A percentile compares a stretch with the other conserved stretches of the same genome.
These are phyloP conservation scores for Apodemus agrarius DNA, from an alignment of 2,797 vertebrate species.

Conservation along the genomic window DNA sequence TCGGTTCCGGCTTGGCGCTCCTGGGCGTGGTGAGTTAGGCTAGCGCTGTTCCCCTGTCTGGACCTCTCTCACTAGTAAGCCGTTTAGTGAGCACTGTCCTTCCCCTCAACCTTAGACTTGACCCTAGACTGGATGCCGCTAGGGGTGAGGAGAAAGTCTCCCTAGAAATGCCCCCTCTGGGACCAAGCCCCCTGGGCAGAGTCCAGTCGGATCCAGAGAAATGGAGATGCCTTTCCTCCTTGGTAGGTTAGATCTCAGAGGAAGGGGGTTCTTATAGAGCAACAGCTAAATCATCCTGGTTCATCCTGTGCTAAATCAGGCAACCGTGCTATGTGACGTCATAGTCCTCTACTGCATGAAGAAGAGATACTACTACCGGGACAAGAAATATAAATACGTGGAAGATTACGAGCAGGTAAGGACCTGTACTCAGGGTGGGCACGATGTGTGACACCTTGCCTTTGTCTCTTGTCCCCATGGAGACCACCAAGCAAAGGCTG, in stretches of 20 bases:
- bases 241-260: neutral
- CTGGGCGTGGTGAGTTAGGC: constrained; percentile 93
- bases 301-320: constrained; percentile 82
- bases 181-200: accelerated
- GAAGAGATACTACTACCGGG: constrained; percentile 89
- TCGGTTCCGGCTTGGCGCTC: constrained; percentile 93
- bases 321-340: constrained; percentile 90
- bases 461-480: neutral
- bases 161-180: neutral
- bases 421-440: neutral
- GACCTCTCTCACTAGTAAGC: neutral
- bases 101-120: neutral
- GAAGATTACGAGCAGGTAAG: constrained; percentile 90
- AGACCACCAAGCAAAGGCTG: neutral
- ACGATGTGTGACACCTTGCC: accelerated
- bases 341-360: constrained; percentile 90
- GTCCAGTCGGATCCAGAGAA: neutral
- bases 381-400: constrained; percentile 91
- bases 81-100: neutral
- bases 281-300: neutral
- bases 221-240: neutral
- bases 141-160: neutral
- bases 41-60: accelerated
- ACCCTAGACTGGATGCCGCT: neutral
- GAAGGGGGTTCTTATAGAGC: neutral